Base-by-base conservation (phyloP, 2,888 invertebrate genomes). In the Conops quadrifasciatus region DNA sequence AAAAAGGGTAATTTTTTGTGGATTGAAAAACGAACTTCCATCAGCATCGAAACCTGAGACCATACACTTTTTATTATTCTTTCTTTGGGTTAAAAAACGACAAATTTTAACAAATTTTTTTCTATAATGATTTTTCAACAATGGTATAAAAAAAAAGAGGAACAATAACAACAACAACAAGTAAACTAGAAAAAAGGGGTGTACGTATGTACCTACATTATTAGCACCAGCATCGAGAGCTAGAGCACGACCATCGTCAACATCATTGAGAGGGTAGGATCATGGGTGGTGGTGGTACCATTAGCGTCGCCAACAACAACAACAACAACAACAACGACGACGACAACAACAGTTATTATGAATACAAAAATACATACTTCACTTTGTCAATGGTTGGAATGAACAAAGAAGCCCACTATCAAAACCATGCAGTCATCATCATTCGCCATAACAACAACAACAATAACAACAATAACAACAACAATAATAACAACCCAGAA, bases 1-100 rank as follows among this genome's bases (percentile, higher is more conserved):
- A 36, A 36, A 36, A 56, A 21, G 11, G 21, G n/a, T 56, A 21
- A 24, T 56, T 56, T 56, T 56, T 24, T 56, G 3, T 49, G 16
- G 4, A 21, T 56, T 56, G 53, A 11, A 21, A n/a, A 56, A 56
- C 53, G 19, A 11, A 56, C n/a, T 19, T 56, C 53, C 19, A 2
- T 21, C n/a, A n/a, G 28, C 15, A 13, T 13, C 26, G 58, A 58
- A 58, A 58, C 15, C 58, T 58, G 58, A 58, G 24, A 58, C 58
- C 58, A 24, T 58, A 28, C 13, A 58, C 21, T 58, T 58, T 58
- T 19, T 28, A 24, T 58, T 36, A 7, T 36, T 36, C n/a, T 15
- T 51, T 62, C 62, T 63, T 53, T 47, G 51, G 63, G 51, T 30
- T 30, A 51, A 70, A 47, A 47, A 69, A 51, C 26, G 53, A 65